phyloP scores from a whole-genome alignment of 1,140 invertebrate genomes.

The Tribolium madens region DNA sequence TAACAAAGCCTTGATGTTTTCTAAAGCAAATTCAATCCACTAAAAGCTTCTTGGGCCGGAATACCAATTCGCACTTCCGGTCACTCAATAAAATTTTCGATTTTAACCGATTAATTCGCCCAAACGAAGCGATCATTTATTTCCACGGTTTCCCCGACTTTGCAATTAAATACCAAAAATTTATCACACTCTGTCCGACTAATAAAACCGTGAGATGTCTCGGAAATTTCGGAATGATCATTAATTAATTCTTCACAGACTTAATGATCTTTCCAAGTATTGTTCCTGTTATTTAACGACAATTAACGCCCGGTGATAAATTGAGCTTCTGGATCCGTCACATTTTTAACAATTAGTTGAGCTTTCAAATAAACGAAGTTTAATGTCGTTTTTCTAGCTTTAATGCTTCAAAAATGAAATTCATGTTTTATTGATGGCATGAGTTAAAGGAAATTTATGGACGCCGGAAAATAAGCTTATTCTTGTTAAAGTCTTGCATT shows the following conservation, averaged over 20 bases:
- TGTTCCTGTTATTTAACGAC: conserved; percentile 36
- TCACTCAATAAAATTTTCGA: too few species aligned
- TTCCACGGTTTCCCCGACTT: neutral
- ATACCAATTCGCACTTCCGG: too few species aligned
- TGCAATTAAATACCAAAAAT: conserved; percentile 31
- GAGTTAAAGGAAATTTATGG: neutral
- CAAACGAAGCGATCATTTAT: conserved; percentile 10
- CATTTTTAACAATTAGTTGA: conserved; percentile 18
- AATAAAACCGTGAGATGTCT: conserved; percentile 28
- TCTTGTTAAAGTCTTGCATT: neutral
- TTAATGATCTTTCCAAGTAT: conserved; percentile 33
- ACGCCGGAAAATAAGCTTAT: neutral
- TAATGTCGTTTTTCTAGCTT: neutral
- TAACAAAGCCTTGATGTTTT: too few species aligned
- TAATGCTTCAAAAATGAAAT: neutral
- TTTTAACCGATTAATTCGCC: too few species aligned
- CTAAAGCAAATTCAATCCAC: too few species aligned
- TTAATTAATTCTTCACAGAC: conserved; percentile 25
- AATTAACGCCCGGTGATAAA: conserved; percentile 20
- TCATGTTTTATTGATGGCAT: neutral
- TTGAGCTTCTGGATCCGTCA: neutral
- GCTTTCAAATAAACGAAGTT: neutral
- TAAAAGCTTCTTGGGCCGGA: too few species aligned
- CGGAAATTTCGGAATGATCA: conserved; percentile 26
- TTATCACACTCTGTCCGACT: conserved; percentile 19